Conservation (phyloP, 1,140 invertebrate genomes). For the Lepidurus arcticus region DNA sequence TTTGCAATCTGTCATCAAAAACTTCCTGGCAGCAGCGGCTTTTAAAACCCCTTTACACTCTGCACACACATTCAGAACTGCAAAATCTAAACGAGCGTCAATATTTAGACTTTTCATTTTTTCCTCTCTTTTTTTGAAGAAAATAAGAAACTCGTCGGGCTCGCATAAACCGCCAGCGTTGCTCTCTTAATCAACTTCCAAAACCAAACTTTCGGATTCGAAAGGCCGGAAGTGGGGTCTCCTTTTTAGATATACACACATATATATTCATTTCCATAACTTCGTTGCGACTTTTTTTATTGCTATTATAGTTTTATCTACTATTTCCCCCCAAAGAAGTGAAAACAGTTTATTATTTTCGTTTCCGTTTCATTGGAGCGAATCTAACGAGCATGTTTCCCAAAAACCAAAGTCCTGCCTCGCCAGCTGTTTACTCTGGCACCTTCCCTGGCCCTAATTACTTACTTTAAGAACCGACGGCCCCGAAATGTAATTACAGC, state of each 20-base stretch:
- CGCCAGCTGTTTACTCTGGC: background rate
- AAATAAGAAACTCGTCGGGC: background rate
- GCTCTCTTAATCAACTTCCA: background rate
- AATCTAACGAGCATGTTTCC: background rate
- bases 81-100: background rate
- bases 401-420: background rate
- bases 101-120: constrained; percentile 12
- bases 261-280: no score
- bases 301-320: no score
- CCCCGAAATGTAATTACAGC: background rate
- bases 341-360: background rate
- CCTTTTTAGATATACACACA: no score
- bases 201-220: no score
- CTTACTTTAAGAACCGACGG: background rate
- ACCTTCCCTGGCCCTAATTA: background rate
- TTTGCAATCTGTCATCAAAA: constrained; percentile 1
- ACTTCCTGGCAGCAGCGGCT: background rate
- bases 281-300: no score
- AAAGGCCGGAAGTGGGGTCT: no score
- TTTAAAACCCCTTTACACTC: background rate
- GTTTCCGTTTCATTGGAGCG: background rate
- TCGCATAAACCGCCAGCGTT: background rate
- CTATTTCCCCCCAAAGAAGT: background rate
- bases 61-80: background rate
- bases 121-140: no score